Percentiles rank a stretch among this genome's conserved stretches.
These are phyloP conservation scores for Leptinotarsa peninsularis DNA, from an alignment of 2,888 invertebrate genomes.

Conservation along the genomic window DNA sequence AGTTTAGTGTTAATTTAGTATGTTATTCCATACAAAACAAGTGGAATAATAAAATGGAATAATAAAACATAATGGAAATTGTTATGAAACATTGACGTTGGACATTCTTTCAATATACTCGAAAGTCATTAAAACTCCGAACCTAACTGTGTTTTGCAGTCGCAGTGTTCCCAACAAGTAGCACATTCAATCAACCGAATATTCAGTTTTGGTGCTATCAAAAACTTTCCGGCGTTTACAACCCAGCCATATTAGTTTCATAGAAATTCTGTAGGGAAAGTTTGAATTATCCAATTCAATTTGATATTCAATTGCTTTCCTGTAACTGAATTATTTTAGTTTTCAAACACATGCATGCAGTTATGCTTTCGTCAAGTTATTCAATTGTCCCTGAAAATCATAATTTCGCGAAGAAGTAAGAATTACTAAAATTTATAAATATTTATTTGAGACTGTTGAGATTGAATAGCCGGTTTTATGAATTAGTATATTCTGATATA, in stretches of 20 bases:
- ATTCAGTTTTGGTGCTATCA: slow-evolving; percentile 2
- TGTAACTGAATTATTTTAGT: not conserved
- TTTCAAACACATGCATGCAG: not conserved
- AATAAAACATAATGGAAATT: not conserved
- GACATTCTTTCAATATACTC: slow-evolving; percentile 1
- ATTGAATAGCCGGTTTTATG: no score
- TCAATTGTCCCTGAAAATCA: no score
- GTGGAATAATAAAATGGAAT: not conserved
- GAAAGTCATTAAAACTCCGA: not conserved
- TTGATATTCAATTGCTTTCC: not conserved
- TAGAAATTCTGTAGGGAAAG: not conserved
- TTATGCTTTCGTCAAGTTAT: no score
- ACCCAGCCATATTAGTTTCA: not conserved
- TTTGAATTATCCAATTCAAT: slow-evolving; percentile 1
- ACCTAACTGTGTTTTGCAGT: not conserved
- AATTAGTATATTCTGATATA: no score
- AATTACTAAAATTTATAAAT: no score
- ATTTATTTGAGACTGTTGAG: no score
- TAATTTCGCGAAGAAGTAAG: no score
- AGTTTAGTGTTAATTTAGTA: no score
- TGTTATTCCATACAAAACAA: no score
- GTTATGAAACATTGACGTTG: not conserved
- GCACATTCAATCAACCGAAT: slow-evolving; percentile 6
- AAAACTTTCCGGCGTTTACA: not conserved
- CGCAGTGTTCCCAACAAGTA: not conserved